A percentile compares a stretch with the other conserved stretches of the same genome.
These are phyloP conservation scores for Anhinga rufa DNA, from an alignment of 2,113 vertebrate genomes.

Conservation along the genomic window DNA sequence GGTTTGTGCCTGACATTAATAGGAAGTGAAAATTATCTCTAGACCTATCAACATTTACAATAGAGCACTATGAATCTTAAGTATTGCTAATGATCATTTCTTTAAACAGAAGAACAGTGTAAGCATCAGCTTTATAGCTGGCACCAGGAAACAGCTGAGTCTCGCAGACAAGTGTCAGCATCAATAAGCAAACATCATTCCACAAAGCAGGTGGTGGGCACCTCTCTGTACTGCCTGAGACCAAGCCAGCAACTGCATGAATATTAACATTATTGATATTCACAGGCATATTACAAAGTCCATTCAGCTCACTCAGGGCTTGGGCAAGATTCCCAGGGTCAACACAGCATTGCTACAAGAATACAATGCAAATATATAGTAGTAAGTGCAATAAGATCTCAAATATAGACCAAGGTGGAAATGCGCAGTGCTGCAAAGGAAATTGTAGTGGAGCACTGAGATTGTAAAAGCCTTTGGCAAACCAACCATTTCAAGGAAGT, in stretches of 20 bases:
- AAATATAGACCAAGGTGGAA: not conserved
- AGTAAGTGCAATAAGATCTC: not conserved
- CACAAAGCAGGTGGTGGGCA: not conserved
- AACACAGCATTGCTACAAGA: not conserved
- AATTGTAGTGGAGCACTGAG: not conserved
- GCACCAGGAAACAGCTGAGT: not conserved
- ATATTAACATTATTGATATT: not conserved
- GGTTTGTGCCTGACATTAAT: constrained; percentile 32
- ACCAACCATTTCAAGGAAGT: not conserved
- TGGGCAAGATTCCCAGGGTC: not conserved
- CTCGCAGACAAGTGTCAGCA: not conserved
- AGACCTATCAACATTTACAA: constrained; percentile 3
- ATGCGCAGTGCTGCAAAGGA: not conserved
- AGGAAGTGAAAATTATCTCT: constrained; percentile 45
- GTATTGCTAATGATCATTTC: constrained; percentile 9
- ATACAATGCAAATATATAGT: not conserved
- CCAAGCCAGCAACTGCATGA: not conserved
- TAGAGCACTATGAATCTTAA: not conserved
- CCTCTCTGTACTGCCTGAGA: not conserved
- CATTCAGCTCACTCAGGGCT: not conserved
- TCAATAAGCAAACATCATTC: not conserved
- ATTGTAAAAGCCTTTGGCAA: not conserved
- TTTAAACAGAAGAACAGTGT: not conserved
- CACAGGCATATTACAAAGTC: not conserved
- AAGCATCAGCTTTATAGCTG: not conserved